phyloP scores from a whole-genome alignment of 2,888 invertebrate genomes.

The Patella pellucida region DNA sequence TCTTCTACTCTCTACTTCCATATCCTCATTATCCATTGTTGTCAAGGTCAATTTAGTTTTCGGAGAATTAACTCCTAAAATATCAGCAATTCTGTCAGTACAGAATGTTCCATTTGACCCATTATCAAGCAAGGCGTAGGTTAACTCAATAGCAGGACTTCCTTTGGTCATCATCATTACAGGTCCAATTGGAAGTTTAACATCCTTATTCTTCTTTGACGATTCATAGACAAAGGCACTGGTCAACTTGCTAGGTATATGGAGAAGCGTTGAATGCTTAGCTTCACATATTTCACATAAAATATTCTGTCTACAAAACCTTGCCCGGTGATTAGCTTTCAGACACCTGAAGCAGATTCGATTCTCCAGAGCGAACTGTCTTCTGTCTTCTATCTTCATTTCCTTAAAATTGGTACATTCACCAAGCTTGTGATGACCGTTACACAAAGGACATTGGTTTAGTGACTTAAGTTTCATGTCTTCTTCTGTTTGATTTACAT shows the following conservation, averaged over 20 bases:
- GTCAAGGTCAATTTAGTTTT: neutral
- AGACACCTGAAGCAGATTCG: neutral
- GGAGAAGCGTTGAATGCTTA: neutral
- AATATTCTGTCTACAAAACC: neutral
- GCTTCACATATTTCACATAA: neutral
- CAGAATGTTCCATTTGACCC: neutral
- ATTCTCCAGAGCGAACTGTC: neutral
- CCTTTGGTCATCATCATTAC: no score
- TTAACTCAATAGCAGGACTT: no score
- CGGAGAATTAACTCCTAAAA: neutral
- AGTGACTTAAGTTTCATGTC: no score
- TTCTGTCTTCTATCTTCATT: neutral
- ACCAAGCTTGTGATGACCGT: no score
- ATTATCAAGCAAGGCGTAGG: no score
- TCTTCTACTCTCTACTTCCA: neutral
- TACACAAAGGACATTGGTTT: no score
- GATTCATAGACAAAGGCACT: neutral
- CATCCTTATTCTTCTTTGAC: neutral
- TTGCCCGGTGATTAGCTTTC: neutral
- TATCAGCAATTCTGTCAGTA: neutral
- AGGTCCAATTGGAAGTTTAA: neutral
- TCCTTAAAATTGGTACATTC: no score
- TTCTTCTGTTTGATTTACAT: no score
- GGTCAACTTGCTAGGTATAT: neutral
- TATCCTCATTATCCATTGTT: neutral